Percentiles rank a stretch among this genome's conserved stretches.
phyloP scores from a whole-genome alignment of 2,797 vertebrate genomes.

The Lutjanus argentimaculatus region DNA sequence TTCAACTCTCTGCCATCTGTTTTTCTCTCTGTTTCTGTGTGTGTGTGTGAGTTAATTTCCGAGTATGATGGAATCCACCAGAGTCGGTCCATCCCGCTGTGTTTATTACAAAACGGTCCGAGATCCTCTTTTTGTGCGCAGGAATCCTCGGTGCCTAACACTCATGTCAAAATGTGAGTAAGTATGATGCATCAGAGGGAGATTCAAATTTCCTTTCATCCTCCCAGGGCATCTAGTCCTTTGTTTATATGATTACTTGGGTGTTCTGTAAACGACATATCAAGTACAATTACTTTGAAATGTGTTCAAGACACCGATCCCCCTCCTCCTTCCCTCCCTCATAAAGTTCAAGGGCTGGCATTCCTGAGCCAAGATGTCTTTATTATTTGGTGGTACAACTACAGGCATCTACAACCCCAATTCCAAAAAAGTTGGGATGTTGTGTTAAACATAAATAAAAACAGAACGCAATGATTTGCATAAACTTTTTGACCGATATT shows the following conservation, averaged over 20 bases:
- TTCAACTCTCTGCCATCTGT: slow-evolving; percentile 74
- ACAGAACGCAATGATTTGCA: too few species aligned
- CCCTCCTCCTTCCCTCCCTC: slow-evolving; percentile 50
- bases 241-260: slow-evolving; percentile 87
- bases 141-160: slow-evolving; percentile 59
- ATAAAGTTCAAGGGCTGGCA: slow-evolving; percentile 82
- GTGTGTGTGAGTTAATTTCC: slow-evolving; percentile 54
- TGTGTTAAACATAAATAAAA: too few species aligned
- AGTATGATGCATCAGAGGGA: slow-evolving; percentile 79
- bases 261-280: slow-evolving; percentile 87
- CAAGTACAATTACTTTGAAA: slow-evolving; percentile 87
- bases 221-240: slow-evolving; percentile 76
- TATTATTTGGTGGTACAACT: slow-evolving; percentile 65
- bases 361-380: slow-evolving; percentile 72
- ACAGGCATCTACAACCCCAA: slow-evolving; percentile 18
- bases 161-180: slow-evolving; percentile 76
- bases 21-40: slow-evolving; percentile 24
- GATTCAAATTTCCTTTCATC: slow-evolving; percentile 83
- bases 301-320: slow-evolving; percentile 80
- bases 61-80: slow-evolving; percentile 64
- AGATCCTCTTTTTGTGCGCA: slow-evolving; percentile 59
- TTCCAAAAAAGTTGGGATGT: too few species aligned
- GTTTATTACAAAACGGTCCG: slow-evolving; percentile 73
- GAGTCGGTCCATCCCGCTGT: slow-evolving; percentile 59
- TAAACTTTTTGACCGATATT: too few species aligned